phyloP scores from a whole-genome alignment of 2,888 invertebrate genomes.

The Trilocha varians region DNA sequence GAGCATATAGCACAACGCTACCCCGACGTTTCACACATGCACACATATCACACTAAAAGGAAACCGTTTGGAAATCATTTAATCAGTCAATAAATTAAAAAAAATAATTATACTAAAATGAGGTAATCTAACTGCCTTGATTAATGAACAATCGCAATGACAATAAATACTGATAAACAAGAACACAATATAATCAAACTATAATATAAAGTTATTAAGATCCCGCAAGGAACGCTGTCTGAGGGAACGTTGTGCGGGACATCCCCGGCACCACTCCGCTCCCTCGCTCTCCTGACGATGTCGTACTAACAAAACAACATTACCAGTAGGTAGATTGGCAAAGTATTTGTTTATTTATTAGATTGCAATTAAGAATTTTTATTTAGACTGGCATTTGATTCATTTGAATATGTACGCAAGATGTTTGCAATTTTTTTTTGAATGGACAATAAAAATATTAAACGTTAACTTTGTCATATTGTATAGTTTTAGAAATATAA shows the following conservation, averaged over 20 bases:
- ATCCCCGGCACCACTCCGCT: constrained; percentile 16
- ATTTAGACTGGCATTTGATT: no score
- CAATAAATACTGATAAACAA: constrained; percentile 63
- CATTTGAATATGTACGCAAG: no score
- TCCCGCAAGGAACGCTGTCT: constrained; percentile 49
- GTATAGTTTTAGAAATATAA: no score
- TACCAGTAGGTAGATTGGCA: no score
- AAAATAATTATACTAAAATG: constrained; percentile 62
- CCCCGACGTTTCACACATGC: constrained; percentile 48
- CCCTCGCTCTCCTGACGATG: neutral
- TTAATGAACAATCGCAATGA: constrained; percentile 62
- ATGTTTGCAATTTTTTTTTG: no score
- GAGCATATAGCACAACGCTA: constrained; percentile 73
- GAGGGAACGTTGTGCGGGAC: constrained; percentile 66
- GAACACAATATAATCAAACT: constrained; percentile 29
- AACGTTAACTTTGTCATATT: no score
- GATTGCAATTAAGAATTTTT: no score
- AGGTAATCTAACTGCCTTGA: constrained; percentile 63
- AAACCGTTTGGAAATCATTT: constrained; percentile 68
- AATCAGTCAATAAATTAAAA: constrained; percentile 68
- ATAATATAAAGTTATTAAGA: constrained; percentile 5
- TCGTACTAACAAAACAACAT: no score
- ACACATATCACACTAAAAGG: constrained; percentile 58
- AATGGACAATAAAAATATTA: no score
- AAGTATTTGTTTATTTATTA: no score